Percentiles rank a stretch among this genome's conserved stretches.
Conservation (phyloP, 2,113 vertebrate genomes). For the Xiphophorus hellerii region DNA sequence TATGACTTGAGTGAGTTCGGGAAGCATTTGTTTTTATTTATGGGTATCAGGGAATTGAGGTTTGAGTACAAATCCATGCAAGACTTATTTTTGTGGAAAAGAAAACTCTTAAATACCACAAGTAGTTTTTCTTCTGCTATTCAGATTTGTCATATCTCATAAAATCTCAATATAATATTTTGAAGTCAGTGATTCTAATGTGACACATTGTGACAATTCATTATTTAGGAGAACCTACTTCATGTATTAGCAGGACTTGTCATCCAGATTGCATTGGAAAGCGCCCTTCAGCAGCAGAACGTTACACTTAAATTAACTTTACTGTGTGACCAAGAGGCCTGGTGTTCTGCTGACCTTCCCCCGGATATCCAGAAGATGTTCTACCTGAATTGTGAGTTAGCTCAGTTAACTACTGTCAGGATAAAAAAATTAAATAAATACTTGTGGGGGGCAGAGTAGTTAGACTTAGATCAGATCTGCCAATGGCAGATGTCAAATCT, state of each 20-base stretch:
- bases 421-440: not conserved
- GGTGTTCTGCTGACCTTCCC: not conserved
- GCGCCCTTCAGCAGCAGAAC: not conserved
- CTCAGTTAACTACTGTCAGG: not conserved
- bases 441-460: slow-evolving; percentile 16
- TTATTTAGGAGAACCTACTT: not conserved
- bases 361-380: not conserved
- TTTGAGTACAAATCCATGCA: too few species aligned
- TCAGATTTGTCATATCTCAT: too few species aligned
- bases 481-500: not conserved
- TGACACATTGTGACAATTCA: not conserved
- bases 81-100: too few species aligned
- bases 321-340: not conserved
- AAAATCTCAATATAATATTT: too few species aligned
- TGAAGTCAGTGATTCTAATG: too few species aligned
- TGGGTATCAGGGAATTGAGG: too few species aligned
- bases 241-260: not conserved
- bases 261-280: not conserved
- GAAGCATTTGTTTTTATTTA: too few species aligned
- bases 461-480: slow-evolving; percentile 28
- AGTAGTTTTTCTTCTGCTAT: too few species aligned
- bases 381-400: not conserved
- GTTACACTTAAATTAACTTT: not conserved
- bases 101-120: too few species aligned
- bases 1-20: too few species aligned